These are phyloP conservation scores for Teleiodes luculella DNA, from an alignment of 2,888 invertebrate species.

Conservation along the genomic window DNA sequence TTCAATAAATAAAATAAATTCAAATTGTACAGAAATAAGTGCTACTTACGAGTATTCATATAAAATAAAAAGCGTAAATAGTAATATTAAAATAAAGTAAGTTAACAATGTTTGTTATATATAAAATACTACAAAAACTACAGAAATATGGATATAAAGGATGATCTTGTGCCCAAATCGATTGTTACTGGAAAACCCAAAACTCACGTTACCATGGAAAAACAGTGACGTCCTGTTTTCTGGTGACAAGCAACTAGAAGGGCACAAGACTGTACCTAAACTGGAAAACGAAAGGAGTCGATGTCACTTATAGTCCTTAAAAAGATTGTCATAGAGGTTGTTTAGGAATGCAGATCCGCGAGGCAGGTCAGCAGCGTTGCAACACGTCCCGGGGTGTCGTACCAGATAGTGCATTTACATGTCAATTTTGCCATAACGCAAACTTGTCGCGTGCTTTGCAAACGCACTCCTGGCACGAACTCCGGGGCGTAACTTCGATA, in stretches of 20 bases:
- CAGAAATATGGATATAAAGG: background rate
- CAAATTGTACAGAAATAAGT: too few species aligned
- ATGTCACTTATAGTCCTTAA: constrained; percentile 57
- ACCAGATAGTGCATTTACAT: constrained; percentile 99
- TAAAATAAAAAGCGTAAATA: background rate
- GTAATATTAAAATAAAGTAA: background rate
- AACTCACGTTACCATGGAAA: constrained; percentile 8
- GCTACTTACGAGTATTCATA: too few species aligned
- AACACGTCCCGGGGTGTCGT: constrained; percentile 92
- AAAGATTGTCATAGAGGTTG: constrained; percentile 29
- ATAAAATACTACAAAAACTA: background rate
- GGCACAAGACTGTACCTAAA: constrained; percentile 3
- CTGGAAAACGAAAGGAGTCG: background rate
- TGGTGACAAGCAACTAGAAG: constrained; percentile 8
- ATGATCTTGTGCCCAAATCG: constrained; percentile 4
- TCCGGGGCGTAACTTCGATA: constrained; percentile 82
- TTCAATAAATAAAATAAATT: too few species aligned
- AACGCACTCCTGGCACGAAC: constrained; percentile 99
- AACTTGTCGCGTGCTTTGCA: constrained; percentile 84
- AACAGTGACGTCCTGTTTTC: constrained; percentile 12
- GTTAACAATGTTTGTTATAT: background rate
- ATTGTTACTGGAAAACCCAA: constrained; percentile 10
- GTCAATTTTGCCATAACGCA: constrained; percentile 76
- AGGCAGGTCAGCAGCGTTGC: constrained; percentile 61
- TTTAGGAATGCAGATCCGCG: constrained; percentile 42